Conservation (phyloP, 2,888 invertebrate genomes). For the Latheticus oryzae region DNA sequence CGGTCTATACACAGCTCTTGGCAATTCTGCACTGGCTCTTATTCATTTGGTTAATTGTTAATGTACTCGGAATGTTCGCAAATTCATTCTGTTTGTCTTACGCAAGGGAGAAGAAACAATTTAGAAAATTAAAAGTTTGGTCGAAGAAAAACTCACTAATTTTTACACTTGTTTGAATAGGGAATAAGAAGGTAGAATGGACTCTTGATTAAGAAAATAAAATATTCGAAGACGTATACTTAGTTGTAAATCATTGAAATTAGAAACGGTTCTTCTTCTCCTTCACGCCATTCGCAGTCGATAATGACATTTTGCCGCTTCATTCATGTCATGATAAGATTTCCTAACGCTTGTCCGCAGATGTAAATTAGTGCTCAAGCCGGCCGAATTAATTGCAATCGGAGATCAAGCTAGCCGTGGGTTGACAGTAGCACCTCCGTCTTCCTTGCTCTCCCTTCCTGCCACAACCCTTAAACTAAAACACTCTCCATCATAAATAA, state of each 20-base stretch:
- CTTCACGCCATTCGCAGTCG: slow-evolving; percentile 4
- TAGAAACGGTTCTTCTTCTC: slow-evolving; percentile 1
- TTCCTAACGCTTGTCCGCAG: slow-evolving; percentile 60
- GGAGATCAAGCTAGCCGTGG: slow-evolving; percentile 62
- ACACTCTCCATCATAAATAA: slow-evolving; percentile 31
- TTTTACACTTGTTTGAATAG: too few relatives aligned
- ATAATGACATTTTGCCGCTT: slow-evolving; percentile 42
- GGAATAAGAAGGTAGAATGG: too few relatives aligned
- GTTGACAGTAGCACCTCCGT: slow-evolving; percentile 54
- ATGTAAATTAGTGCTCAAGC: slow-evolving; percentile 64
- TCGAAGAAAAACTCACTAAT: too few relatives aligned
- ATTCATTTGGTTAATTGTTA: slow-evolving; percentile 51
- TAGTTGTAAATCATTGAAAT: slow-evolving; percentile 5
- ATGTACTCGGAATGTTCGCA: slow-evolving; percentile 43
- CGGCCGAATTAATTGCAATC: slow-evolving; percentile 65
- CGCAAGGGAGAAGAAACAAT: slow-evolving; percentile 31
- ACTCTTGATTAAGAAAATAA: too few relatives aligned
- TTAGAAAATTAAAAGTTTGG: slow-evolving; percentile 11
- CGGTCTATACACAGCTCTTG: slow-evolving; percentile 43
- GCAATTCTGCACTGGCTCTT: slow-evolving; percentile 42
- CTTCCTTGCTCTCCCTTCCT: slow-evolving; percentile 29
- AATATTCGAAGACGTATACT: not conserved
- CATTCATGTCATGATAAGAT: slow-evolving; percentile 38
- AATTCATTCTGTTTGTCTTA: slow-evolving; percentile 38
- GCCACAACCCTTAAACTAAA: slow-evolving; percentile 27